phyloP scores from a whole-genome alignment of 2,888 invertebrate species.

The Belgica antarctica region DNA sequence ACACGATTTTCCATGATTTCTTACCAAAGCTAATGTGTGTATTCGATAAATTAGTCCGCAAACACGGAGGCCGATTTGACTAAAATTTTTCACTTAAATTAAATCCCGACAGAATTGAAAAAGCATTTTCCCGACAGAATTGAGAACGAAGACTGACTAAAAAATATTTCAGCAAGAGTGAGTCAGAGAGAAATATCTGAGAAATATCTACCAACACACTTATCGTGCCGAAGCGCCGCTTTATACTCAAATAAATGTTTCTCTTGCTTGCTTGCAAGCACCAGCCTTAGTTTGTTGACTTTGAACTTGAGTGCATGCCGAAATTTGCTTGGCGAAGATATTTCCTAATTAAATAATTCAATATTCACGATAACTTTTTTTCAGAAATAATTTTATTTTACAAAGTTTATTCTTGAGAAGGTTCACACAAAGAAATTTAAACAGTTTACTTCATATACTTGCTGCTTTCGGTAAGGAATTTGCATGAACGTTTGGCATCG shows the following conservation, averaged over 20 bases:
- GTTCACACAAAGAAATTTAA: background rate
- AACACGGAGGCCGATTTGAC: too few species aligned
- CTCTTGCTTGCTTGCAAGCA: too few species aligned
- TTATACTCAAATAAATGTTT: too few species aligned
- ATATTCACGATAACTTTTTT: background rate
- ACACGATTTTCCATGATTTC: too few species aligned
- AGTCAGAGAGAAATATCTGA: background rate
- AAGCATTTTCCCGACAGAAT: background rate
- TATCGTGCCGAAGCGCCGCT: background rate
- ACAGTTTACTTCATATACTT: slow-evolving; percentile 80
- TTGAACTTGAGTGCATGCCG: too few species aligned
- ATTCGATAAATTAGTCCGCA: too few species aligned
- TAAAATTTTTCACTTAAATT: background rate
- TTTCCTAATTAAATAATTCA: too few species aligned
- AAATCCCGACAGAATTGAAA: background rate
- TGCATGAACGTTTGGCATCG: slow-evolving; percentile 95
- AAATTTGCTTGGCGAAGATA: too few species aligned
- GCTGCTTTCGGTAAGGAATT: slow-evolving; percentile 83
- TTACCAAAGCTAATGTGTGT: too few species aligned
- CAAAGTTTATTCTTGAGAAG: background rate
- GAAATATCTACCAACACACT: background rate
- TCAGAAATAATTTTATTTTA: background rate
- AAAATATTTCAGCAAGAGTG: background rate
- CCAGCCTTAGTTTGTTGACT: too few species aligned
- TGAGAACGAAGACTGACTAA: slow-evolving; percentile 17